Evolutionary conservation across 2,888 invertebrate genomes (phyloP).

Genomic region (Pollenia labialis): DNA sequence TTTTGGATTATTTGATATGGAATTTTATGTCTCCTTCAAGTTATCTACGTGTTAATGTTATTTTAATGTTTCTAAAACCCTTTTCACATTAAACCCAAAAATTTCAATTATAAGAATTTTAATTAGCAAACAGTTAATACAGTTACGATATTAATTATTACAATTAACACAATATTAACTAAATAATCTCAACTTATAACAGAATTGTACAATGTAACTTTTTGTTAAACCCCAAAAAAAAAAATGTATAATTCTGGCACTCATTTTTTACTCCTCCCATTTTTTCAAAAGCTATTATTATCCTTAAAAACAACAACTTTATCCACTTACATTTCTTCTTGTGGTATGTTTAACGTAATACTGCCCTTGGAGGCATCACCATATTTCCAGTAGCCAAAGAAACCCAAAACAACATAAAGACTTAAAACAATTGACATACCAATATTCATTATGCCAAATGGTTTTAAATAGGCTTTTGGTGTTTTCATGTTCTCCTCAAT

Average conservation of each 20-base stretch:
- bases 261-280: too few species aligned
- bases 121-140: slow-evolving; percentile 9
- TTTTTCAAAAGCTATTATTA: neutral
- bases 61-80: too few species aligned
- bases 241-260: too few species aligned
- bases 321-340: slow-evolving; percentile 87
- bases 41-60: too few species aligned
- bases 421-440: slow-evolving; percentile 95
- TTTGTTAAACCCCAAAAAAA: too few species aligned
- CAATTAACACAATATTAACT: too few species aligned
- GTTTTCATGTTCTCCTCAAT: slow-evolving; percentile 98
- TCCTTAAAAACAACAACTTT: neutral
- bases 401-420: slow-evolving; percentile 94
- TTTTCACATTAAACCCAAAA: too few species aligned
- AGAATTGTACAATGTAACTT: too few species aligned
- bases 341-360: slow-evolving; percentile 94
- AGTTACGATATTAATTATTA: neutral
- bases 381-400: slow-evolving; percentile 96
- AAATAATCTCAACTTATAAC: too few species aligned
- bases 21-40: too few species aligned
- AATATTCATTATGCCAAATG: slow-evolving; percentile 94
- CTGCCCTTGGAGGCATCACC: slow-evolving; percentile 91
- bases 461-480: slow-evolving; percentile 94
- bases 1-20: too few species aligned
- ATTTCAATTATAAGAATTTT: too few species aligned